phyloP scores from a whole-genome alignment of 2,113 vertebrate genomes.

The Oncorhynchus kisutch region DNA sequence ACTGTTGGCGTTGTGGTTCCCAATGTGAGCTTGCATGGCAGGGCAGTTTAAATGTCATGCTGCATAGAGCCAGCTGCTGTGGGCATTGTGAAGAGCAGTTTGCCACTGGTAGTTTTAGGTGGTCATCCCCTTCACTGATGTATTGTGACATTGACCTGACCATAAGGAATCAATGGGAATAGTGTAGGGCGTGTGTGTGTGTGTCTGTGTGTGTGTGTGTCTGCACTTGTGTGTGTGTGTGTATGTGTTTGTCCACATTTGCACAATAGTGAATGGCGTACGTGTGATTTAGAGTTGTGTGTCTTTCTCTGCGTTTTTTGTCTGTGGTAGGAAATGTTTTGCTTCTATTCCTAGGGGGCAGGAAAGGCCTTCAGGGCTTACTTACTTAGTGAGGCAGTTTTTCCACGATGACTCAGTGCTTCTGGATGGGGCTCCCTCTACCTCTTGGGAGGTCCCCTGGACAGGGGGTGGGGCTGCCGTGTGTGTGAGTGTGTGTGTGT shows the following conservation, averaged over 20 bases:
- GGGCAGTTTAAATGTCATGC: not conserved
- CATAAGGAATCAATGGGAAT: constrained; percentile 29
- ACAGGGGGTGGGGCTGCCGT: constrained; percentile 31
- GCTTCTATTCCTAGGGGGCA: constrained; percentile 47
- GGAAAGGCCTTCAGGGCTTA: constrained; percentile 54
- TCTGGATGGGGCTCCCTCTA: constrained; percentile 46
- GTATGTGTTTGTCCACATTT: not conserved
- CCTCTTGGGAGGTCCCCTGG: constrained; percentile 34
- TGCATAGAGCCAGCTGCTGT: not conserved
- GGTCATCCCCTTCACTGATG: constrained; percentile 23
- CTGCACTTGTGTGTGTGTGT: constrained; percentile 21
- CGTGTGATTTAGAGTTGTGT: constrained; percentile 13
- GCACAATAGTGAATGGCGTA: not conserved
- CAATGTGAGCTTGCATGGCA: not conserved
- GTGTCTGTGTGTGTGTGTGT: constrained; percentile 17
- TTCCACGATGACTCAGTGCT: constrained; percentile 72
- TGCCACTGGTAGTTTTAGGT: constrained; percentile 17
- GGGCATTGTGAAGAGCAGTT: not conserved
- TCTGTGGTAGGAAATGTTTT: constrained; percentile 52
- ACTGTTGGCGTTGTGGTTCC: no score
- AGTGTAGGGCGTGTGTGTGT: constrained; percentile 28
- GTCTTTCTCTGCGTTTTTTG: constrained; percentile 22
- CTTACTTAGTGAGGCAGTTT: constrained; percentile 47
- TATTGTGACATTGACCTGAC: constrained; percentile 24
- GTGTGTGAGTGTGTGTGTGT: not conserved